Evolutionary conservation across 2,113 vertebrate genomes (phyloP).

Genomic region (Montifringilla adamsi): DNA sequence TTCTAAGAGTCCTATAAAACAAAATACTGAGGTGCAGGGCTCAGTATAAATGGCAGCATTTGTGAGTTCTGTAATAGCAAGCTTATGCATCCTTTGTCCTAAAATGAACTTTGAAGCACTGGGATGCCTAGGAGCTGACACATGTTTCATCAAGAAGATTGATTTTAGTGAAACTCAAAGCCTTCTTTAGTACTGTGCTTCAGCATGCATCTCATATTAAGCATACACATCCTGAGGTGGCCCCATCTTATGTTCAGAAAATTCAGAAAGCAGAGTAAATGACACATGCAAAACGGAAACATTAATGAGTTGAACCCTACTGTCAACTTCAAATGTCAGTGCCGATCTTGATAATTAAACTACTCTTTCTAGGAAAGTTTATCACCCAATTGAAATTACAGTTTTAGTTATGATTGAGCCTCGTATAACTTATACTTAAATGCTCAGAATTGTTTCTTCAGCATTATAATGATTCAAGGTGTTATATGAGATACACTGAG

Average conservation of each 20-base stretch:
- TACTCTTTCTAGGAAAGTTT: constrained; percentile 1
- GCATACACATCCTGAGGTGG: background rate
- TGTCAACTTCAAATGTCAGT: background rate
- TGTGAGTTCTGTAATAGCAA: background rate
- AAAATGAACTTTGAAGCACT: background rate
- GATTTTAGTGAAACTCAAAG: background rate
- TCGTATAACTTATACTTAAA: background rate
- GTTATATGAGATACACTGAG: background rate
- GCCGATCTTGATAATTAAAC: background rate
- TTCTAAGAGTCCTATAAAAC: constrained; percentile 19
- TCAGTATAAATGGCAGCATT: background rate
- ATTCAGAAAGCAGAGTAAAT: background rate
- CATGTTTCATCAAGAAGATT: background rate
- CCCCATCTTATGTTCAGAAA: background rate
- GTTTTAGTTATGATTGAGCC: background rate
- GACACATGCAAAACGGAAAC: background rate
- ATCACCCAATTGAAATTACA: background rate
- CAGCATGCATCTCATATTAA: background rate
- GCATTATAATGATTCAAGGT: background rate
- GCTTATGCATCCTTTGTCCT: background rate
- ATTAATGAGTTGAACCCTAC: background rate
- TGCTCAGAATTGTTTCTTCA: background rate
- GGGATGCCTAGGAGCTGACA: background rate
- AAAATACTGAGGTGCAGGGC: background rate
- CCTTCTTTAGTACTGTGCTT: background rate